Base-by-base conservation (phyloP, 1,140 invertebrate species). In the Cydia pomonella region DNA sequence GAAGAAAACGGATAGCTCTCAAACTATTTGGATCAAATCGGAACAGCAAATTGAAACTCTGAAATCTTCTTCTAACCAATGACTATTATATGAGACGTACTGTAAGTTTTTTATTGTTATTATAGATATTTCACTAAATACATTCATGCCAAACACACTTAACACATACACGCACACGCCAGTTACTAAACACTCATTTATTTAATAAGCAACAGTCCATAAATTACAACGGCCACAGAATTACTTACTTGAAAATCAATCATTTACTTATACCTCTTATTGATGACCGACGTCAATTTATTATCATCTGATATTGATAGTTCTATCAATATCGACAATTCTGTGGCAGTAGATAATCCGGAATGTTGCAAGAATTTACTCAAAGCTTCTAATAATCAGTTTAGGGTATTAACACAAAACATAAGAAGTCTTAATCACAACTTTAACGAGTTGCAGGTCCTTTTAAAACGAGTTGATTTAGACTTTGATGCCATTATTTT, bases 361-460 rank as follows among this genome's bases (percentile, higher is more conserved):
- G 44, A 47, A 47, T 47, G 44, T 47, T 47, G 44, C 13, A 47
- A 47, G 12, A 16, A 13, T 16, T 47, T 47, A 12, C 12, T 47
- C 1, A 47, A 47, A 16, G 16, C 9, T 47, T 47, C 44, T 16
- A 47, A 47, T 47, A 4, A 47, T 12, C 44, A 47, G 44, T 4
- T 47, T 3, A 47, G 12, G 16, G 16, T 47, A 47, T 47, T 47
- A 47, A 47, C 44, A 47, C 59, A 25, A 16, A 81, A 81, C 47
- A 79, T 81, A 47, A 79, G 80, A 53, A 79, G 80, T 47, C 76
- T 80, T n/a, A 59, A 72, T 53, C 64, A 74, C n/a, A 82, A 82
- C 25, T 82, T 82, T 77, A 44, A 75, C 50, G 72, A 75, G 5
- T 33, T 82, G 25, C n/a, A 41, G 29, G 0, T 76, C 12, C n/a